Evolutionary conservation across 2,888 invertebrate species (phyloP), one percentile per base, ranked within the genome.

Genomic region (Gryllus longicercus): DNA sequence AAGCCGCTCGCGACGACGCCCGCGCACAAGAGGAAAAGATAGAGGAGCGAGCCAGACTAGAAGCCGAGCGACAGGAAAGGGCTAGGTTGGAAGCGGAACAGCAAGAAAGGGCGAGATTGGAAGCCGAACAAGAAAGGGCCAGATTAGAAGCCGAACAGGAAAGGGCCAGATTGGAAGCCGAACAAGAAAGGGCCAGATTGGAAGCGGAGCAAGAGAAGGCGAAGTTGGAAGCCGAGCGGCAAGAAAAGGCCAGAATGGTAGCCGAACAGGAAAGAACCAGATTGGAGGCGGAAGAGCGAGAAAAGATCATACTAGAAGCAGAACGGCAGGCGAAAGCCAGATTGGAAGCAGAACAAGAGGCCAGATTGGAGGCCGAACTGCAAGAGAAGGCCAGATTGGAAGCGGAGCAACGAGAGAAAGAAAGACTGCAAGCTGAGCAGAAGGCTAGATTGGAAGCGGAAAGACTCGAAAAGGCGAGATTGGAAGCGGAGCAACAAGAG

Each of bases 101-200:
- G 21, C 18, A 75, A 25, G 11, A 75, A 75, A 11, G 21, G 23
- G 25, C 25, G 14, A n/a, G 14, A 21, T 4, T 14, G 14, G n/a
- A 75, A 75, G 14, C 21, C 25, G 75, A 75, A 14, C 14, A 12
- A 38, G 18, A 21, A 50, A 38, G 4, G 76, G 25, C 25, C 11
- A 76, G 23, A 79, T 84, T 2, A 85, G 85, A 85, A 84, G 80
- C 87, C 86, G 11, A 86, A 85, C n/a, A 87, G 87, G 78, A 2
- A 78, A 82, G 8, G 81, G 82, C 80, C 83, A 84, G 76, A 84
- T 83, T 38, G 85, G 86, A 75, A 86, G 82, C 86, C 87, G 80
- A 88, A 87, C n/a, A 38, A 1, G 21, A 21, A 21, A 21, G 21
- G 21, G 21, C 21, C 21, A 21, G 21, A 21, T 21, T 21, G 21